Percentiles rank a stretch among this genome's conserved stretches.
These are phyloP conservation scores for Anguilla anguilla DNA, from an alignment of 2,797 vertebrate genomes.

Conservation along the genomic window DNA sequence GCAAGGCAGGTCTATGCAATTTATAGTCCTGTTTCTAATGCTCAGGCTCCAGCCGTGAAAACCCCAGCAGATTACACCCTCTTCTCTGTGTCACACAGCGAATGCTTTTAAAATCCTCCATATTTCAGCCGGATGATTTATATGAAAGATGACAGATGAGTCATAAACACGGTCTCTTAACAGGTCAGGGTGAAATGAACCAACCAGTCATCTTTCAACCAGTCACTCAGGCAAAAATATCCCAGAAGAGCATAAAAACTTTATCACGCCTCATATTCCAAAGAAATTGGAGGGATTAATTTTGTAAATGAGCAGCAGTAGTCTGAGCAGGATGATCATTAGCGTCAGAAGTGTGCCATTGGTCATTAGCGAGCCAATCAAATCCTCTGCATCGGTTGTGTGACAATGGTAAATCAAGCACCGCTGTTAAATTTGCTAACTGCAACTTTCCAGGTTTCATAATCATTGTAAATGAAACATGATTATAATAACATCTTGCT, in stretches of 20 bases:
- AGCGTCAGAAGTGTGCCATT: neutral
- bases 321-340: neutral
- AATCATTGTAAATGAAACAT: neutral
- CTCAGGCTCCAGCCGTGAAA: neutral
- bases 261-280: neutral
- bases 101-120: neutral
- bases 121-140: neutral
- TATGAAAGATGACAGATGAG: neutral
- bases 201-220: neutral
- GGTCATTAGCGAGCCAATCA: neutral
- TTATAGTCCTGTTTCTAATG: neutral
- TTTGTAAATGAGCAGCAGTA: neutral
- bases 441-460: neutral
- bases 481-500: neutral
- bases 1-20: neutral
- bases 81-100: neutral
- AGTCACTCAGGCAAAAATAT: neutral
- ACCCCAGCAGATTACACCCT: neutral
- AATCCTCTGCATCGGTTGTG: neutral
- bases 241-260: constrained; percentile 20
- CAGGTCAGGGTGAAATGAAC: neutral
- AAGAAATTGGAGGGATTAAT: neutral
- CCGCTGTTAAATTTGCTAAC: neutral
- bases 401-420: neutral
- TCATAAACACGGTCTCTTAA: neutral